Evolutionary conservation across 2,113 vertebrate genomes (phyloP), one percentile per base, ranked within the genome.

Genomic region (Nestor notabilis): DNA sequence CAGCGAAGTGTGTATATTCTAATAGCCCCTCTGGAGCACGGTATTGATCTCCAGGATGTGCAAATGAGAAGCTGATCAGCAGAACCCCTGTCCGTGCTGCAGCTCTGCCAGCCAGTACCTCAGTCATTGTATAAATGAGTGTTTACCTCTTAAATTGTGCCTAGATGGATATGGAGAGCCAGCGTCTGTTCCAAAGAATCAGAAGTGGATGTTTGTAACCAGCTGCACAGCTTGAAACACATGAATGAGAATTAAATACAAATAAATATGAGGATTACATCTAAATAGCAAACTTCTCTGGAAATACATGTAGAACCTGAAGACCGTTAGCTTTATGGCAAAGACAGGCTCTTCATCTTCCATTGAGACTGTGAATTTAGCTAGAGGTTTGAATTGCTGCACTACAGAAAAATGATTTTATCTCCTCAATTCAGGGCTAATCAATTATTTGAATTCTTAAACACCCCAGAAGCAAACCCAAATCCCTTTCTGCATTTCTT

Each of bases 361-460:
- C 71, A 44, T 9, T 0, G 41, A 82, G 84, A 56, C 79, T 61
- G 47, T 46, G 39, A 43, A 66, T 95, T 81, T 78, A 87, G 53
- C 53, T 83, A 12, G 43, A 75, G 43, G 55, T 74, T 83, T 89
- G 60, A 41, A 55, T 70, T 47, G n/a, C 28, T 84, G 72, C 29
- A 35, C n/a, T 66, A 58, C 25, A 81, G 79, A 83, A 96, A 88
- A 49, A 85, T 5, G 1, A 69, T 76, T 92, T 93, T 65, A 92
- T 74, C 55, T 44, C 53, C 81, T 84, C 46, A 83, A 56, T 83
- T 83, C 12, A 14, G 64, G 46, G 80, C 86, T 86, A 90, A 95
- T 93, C 68, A 86, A 80, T 92, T 95, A 78, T 92, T 95, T 93
- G 89, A 86, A 21, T 89, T 86, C 79, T 90, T 95, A 68, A 95